Evolutionary conservation across 2,797 vertebrate species (phyloP), one percentile per base, ranked within the genome.

Genomic region (Pangasius sanitwongsei): DNA sequence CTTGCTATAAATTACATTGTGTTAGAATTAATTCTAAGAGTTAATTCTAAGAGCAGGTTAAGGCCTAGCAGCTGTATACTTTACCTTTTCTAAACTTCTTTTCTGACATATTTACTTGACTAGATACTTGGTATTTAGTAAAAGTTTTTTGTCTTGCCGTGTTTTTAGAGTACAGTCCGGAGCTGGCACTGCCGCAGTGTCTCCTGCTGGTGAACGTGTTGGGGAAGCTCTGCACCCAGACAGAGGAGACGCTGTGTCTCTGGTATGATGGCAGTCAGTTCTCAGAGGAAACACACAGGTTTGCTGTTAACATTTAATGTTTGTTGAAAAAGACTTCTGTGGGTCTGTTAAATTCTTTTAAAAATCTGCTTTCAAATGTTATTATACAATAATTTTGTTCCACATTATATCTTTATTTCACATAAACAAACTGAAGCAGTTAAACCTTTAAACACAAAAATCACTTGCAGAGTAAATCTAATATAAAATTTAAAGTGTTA

Each of bases 161-260:
- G 53, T 86, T 28, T 86, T 48, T 80, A 99, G 98, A 86, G 63
- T 94, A 96, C 81, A 92, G 93, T 81, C 90, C 94, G 70, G 97
- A 98, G 75, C 96, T 96, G 16, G 94, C 96, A 88, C 94, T 99
- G 48, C 94, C 98, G 15, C 98, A 98, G 15, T 97, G 97, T 91
- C 95, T 97, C 1, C 83, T 99, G 89, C 94, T 99, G 89, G 91
- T 97, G 37, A 96, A 91, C 59, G 87, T 98, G 86, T 90, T 98
- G 95, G 95, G 95, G 84, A 97, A 97, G 88, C 94, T 99, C 50
- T 92, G 93, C 67, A 94, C 94, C 74, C 97, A 97, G 90, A 92
- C 97, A 72, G 96, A 97, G 55, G 97, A 97, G 31, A 95, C 96
- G 50, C 95, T 97, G 88, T 91, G 91, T 77, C 95, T 98, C 53